phyloP scores from a whole-genome alignment of 2,113 vertebrate genomes.

The Sinocyclocheilus grahami region DNA sequence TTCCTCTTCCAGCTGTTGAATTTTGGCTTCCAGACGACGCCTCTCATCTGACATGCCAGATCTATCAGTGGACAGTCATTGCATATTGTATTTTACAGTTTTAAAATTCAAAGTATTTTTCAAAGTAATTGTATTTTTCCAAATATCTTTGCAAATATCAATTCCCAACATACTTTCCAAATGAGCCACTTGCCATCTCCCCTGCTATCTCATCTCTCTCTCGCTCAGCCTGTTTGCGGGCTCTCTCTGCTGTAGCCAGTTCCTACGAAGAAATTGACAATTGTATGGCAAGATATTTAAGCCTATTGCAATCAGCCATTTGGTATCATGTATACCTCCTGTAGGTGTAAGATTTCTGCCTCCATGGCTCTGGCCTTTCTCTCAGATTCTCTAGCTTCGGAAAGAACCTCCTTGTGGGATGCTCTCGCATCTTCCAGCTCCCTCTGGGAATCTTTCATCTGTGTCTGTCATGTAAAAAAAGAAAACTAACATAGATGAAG shows the following conservation, averaged over 20 bases:
- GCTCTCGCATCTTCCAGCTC: slow-evolving; percentile 88
- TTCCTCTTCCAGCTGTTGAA: slow-evolving; percentile 90
- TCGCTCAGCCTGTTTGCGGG: slow-evolving; percentile 86
- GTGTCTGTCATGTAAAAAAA: slow-evolving; percentile 74
- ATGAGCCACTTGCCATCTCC: slow-evolving; percentile 81
- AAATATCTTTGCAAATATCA: neutral
- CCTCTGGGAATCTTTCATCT: slow-evolving; percentile 92
- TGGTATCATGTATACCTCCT: slow-evolving; percentile 79
- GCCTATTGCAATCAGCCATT: neutral
- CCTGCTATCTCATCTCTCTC: slow-evolving; percentile 90
- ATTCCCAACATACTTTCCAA: slow-evolving; percentile 78
- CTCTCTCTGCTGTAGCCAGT: slow-evolving; percentile 85
- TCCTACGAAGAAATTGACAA: slow-evolving; percentile 74
- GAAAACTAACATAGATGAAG: neutral
- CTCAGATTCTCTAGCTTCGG: slow-evolving; percentile 87
- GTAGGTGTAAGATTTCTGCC: slow-evolving; percentile 86
- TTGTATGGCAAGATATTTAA: neutral
- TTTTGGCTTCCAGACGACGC: slow-evolving; percentile 85
- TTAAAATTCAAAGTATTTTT: no score
- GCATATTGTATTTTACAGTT: neutral
- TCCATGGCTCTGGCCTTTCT: slow-evolving; percentile 88
- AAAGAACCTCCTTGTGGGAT: slow-evolving; percentile 86
- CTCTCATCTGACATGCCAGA: slow-evolving; percentile 85
- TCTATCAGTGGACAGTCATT: slow-evolving; percentile 63
- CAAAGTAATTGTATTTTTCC: neutral